phyloP scores from a whole-genome alignment of 1,140 invertebrate species.

The Caenorhabditis inopinata region DNA sequence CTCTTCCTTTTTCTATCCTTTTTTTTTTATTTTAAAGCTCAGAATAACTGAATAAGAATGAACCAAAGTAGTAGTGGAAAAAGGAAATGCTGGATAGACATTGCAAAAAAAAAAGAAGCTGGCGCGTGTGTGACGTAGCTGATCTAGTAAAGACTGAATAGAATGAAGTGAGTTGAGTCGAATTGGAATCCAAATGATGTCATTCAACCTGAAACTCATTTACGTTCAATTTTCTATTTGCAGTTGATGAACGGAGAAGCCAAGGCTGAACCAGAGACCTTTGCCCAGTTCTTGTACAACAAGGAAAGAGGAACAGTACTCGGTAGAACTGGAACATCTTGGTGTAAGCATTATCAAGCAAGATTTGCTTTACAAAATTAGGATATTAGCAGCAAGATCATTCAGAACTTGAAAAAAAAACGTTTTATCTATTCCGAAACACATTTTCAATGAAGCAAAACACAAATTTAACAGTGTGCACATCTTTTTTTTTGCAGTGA shows the following conservation, averaged over 20 bases:
- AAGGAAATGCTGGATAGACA: neutral
- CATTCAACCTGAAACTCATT: neutral
- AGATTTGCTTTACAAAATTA: no score
- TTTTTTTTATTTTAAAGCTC: neutral
- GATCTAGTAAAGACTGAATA: slow-evolving; percentile 30
- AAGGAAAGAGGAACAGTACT: slow-evolving; percentile 60
- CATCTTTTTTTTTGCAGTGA: no score
- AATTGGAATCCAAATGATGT: neutral
- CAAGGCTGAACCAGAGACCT: slow-evolving; percentile 40
- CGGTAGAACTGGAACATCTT: slow-evolving; percentile 64
- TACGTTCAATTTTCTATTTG: neutral
- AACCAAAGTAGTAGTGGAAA: neutral
- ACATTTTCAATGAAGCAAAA: no score
- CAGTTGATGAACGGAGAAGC: slow-evolving; percentile 48
- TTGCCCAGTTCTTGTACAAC: slow-evolving; percentile 51
- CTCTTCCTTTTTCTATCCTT: neutral
- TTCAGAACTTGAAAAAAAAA: no score
- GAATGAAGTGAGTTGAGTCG: slow-evolving; percentile 7
- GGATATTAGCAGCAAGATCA: no score
- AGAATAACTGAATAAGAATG: slow-evolving; percentile 18
- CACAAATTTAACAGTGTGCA: no score
- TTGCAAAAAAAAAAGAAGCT: neutral
- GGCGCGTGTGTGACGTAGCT: slow-evolving; percentile 15
- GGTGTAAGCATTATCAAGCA: slow-evolving; percentile 52
- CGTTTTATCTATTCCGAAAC: no score